Evolutionary conservation across 2,888 invertebrate genomes (phyloP).

Genomic region (Lycophotia porphyrea): DNA sequence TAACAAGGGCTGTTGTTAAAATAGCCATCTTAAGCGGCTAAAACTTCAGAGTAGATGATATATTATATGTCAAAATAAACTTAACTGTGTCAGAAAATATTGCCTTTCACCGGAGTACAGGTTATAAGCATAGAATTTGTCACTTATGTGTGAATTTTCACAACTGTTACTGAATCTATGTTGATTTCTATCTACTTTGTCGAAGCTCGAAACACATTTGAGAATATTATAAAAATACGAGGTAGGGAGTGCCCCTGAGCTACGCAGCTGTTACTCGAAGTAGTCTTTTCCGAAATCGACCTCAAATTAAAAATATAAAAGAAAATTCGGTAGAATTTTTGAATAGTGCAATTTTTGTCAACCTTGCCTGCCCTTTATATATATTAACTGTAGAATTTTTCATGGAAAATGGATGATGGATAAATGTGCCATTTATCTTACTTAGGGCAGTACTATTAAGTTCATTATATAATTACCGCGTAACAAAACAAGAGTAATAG

Average conservation of each 20-base stretch:
- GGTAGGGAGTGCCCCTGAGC: not conserved
- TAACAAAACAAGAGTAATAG: conserved; percentile 1
- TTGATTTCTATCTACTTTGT: conserved; percentile 9
- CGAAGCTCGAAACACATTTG: not conserved
- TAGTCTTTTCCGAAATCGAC: not conserved
- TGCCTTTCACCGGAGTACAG: conserved; percentile 22
- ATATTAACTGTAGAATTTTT: not conserved
- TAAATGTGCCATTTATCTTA: not conserved
- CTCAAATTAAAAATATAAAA: not conserved
- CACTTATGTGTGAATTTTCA: conserved; percentile 40
- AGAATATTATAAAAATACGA: not conserved
- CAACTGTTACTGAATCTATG: conserved; percentile 4
- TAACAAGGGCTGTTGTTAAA: not conserved
- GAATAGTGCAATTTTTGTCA: too few species aligned
- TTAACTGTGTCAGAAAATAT: conserved; percentile 3
- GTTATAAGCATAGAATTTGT: conserved; percentile 11
- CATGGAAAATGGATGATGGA: not conserved
- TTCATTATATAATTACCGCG: not conserved
- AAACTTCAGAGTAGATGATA: not conserved
- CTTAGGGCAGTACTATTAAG: not conserved
- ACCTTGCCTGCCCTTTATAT: not conserved
- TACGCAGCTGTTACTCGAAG: not conserved
- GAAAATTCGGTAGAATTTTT: too few species aligned
- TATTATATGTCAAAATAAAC: not conserved
- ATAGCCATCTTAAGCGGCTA: not conserved